A percentile compares a stretch with the other conserved stretches of the same genome.
Evolutionary conservation across 2,113 vertebrate genomes (phyloP).

Genomic region (Neomonachus schauinslandi): DNA sequence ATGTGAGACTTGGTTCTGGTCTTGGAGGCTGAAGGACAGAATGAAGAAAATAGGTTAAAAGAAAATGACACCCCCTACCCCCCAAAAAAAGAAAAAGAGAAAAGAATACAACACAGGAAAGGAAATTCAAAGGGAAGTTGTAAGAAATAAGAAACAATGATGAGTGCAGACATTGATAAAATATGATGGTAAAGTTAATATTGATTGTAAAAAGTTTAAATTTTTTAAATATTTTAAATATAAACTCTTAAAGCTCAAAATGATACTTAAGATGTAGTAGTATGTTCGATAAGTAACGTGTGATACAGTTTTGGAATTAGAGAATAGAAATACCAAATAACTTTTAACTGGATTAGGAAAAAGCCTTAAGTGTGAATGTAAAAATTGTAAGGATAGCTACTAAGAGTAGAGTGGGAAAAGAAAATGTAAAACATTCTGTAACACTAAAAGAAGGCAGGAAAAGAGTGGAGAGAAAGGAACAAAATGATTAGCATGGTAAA

Average conservation of each 20-base stretch:
- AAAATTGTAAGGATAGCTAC: neutral
- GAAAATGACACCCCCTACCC: neutral
- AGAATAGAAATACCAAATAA: neutral
- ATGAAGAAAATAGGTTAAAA: neutral
- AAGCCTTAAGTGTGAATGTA: neutral
- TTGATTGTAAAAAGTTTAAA: neutral
- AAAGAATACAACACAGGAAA: neutral
- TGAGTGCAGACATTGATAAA: neutral
- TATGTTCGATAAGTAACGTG: neutral
- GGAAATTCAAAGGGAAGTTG: neutral
- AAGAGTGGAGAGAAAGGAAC: neutral
- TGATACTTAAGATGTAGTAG: neutral
- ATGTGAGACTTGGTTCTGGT: neutral
- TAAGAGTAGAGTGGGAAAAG: neutral
- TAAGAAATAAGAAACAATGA: neutral
- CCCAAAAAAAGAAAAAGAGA: neutral
- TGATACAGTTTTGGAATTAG: neutral
- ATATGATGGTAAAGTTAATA: neutral
- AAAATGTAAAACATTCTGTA: neutral
- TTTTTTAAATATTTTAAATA: neutral
- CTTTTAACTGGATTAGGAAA: neutral
- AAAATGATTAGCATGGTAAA: conserved; percentile 39
- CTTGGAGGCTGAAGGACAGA: neutral
- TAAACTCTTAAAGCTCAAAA: neutral
- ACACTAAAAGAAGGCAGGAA: neutral